A percentile compares a stretch with the other conserved stretches of the same genome.
phyloP scores from a whole-genome alignment of 2,888 invertebrate genomes.

The Pandemis heparana region DNA sequence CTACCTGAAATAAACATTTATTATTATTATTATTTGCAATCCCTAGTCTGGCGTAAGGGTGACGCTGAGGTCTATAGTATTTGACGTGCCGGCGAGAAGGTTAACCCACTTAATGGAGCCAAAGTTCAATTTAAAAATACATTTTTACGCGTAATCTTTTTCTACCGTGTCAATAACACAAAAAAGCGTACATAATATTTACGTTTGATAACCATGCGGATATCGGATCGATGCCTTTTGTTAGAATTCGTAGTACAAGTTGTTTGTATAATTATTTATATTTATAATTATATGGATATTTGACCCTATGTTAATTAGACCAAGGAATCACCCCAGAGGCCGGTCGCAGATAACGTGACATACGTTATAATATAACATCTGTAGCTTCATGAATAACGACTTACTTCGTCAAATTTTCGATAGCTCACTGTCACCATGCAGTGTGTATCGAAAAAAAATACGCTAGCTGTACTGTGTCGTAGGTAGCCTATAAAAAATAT shows the following conservation, averaged over 20 bases:
- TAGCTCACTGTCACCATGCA: too few relatives aligned
- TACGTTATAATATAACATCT: conserved; percentile 5
- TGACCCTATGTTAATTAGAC: conserved; percentile 71
- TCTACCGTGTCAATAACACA: conserved; percentile 3
- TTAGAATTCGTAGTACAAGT: conserved; percentile 12
- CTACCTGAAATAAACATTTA: too few relatives aligned
- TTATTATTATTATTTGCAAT: too few relatives aligned
- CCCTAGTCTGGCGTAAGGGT: too few relatives aligned
- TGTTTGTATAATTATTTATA: conserved; percentile 1
- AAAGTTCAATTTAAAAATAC: conserved; percentile 19
- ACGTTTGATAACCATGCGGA: conserved; percentile 29
- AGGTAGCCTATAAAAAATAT: too few relatives aligned
- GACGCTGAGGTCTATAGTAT: too few relatives aligned
- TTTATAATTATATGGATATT: conserved; percentile 26
- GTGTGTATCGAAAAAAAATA: too few relatives aligned
- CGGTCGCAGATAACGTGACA: conserved; percentile 52
- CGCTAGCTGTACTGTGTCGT: too few relatives aligned
- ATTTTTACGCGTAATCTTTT: conserved; percentile 27
- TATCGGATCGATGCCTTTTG: conserved; percentile 4
- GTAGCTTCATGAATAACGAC: not conserved
- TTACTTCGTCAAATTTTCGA: not conserved
- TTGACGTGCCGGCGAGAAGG: not conserved
- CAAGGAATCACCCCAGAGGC: conserved; percentile 66
- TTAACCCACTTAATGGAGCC: conserved; percentile 1
- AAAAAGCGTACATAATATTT: conserved; percentile 28